Conservation (phyloP, 2,888 invertebrate species). For the Nysson spinosus region DNA sequence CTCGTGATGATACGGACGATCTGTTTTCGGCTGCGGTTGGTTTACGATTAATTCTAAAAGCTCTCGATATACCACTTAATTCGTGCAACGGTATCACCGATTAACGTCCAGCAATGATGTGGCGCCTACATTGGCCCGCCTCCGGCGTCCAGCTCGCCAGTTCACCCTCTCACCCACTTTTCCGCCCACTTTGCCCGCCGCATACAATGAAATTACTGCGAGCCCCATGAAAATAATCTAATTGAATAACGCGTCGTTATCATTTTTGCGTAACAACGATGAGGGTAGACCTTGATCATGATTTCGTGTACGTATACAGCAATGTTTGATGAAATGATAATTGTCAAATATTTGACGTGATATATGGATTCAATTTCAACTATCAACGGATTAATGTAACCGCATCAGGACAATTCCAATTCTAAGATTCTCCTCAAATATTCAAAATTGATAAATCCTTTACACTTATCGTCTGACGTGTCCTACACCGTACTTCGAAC, state of each 20-base stretch:
- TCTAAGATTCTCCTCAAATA: too few species aligned
- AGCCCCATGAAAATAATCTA: slow-evolving; percentile 59
- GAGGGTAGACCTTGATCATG: slow-evolving; percentile 45
- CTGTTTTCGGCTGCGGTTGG: slow-evolving; percentile 49
- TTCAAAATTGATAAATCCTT: too few species aligned
- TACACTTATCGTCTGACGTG: too few species aligned
- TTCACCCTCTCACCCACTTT: slow-evolving; percentile 14
- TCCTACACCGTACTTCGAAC: too few species aligned
- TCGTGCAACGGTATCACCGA: slow-evolving; percentile 62
- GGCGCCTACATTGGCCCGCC: slow-evolving; percentile 49
- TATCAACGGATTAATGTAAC: slow-evolving; percentile 9
- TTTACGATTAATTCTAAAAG: slow-evolving; percentile 60
- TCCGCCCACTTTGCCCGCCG: slow-evolving; percentile 33
- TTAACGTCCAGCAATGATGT: slow-evolving; percentile 65
- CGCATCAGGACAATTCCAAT: too few species aligned
- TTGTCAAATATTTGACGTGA: slow-evolving; percentile 17
- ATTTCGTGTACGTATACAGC: slow-evolving; percentile 20
- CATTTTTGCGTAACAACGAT: slow-evolving; percentile 48
- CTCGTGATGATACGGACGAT: slow-evolving; percentile 50
- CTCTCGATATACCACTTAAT: slow-evolving; percentile 61
- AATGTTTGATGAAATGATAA: slow-evolving; percentile 29
- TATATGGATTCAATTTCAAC: slow-evolving; percentile 14
- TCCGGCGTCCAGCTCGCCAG: slow-evolving; percentile 43
- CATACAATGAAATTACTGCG: slow-evolving; percentile 55
- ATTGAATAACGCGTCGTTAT: slow-evolving; percentile 57